Conservation (phyloP, 2,888 invertebrate species). For the Chrysina gloriosa region DNA sequence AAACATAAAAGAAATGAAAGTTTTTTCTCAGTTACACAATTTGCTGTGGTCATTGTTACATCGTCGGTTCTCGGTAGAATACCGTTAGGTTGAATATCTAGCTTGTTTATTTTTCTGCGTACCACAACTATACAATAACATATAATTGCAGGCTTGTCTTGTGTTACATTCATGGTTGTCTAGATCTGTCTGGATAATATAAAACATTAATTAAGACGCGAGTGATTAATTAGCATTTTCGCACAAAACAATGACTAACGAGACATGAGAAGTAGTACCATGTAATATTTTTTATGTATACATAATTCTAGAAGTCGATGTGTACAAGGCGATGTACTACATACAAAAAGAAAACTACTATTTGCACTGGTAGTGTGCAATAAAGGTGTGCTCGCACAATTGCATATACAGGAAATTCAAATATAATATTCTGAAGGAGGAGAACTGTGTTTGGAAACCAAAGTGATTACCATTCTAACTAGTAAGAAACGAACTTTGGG, state of each 20-base stretch:
- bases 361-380: neutral
- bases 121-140: neutral
- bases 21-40: constrained; percentile 44
- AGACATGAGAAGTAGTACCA: constrained; percentile 24
- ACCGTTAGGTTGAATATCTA: constrained; percentile 8
- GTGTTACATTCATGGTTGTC: constrained; percentile 26
- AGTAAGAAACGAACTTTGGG: too few relatives aligned
- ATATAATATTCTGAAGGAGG: too few relatives aligned
- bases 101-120: neutral
- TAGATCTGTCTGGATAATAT: constrained; percentile 33
- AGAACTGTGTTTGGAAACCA: too few relatives aligned
- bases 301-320: constrained; percentile 1
- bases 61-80: constrained; percentile 14
- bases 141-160: constrained; percentile 25
- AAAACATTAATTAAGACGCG: constrained; percentile 23
- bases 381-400: neutral
- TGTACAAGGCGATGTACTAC: neutral
- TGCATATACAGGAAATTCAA: too few relatives aligned
- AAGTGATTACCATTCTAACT: too few relatives aligned
- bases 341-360: neutral
- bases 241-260: constrained; percentile 29
- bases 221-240: constrained; percentile 33
- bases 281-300: constrained; percentile 1
- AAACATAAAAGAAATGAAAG: constrained; percentile 49
- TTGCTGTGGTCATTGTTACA: constrained; percentile 28